These are phyloP conservation scores for Coremacera marginata DNA, from an alignment of 2,888 invertebrate genomes.

Conservation along the genomic window DNA sequence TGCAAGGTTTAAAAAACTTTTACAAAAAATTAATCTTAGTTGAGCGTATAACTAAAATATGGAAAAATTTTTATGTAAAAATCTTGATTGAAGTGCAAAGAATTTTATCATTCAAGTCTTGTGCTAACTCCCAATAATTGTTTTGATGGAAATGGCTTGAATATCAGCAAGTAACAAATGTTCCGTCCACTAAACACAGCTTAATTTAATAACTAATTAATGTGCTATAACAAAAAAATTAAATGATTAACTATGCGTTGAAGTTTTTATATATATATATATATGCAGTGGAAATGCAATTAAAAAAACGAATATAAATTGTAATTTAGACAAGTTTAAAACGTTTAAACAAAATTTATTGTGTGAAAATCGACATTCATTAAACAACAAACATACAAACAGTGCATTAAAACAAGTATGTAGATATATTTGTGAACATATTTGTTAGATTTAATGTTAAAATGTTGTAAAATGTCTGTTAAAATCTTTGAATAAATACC, in stretches of 20 bases:
- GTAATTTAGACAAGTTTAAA: conserved; percentile 23
- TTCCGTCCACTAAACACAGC: too few relatives aligned
- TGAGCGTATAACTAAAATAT: too few relatives aligned
- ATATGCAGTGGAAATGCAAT: background rate
- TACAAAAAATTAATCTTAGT: too few relatives aligned
- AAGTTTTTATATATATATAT: too few relatives aligned
- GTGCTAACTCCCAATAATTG: too few relatives aligned
- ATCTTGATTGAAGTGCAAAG: too few relatives aligned
- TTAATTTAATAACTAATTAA: background rate
- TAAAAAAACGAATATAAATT: conserved; percentile 35
- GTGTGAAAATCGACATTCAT: conserved; percentile 63
- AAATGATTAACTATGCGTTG: background rate
- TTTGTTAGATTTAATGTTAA: background rate
- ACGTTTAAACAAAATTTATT: conserved; percentile 53
- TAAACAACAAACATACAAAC: conserved; percentile 42
- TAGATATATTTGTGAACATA: background rate
- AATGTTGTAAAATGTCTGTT: conserved; percentile 9
- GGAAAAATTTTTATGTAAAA: too few relatives aligned
- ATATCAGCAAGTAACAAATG: too few relatives aligned
- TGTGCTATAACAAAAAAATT: background rate
- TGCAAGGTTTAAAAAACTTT: too few relatives aligned
- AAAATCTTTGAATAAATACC: background rate
- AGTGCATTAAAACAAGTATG: background rate
- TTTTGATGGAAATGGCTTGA: too few relatives aligned
- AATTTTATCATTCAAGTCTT: too few relatives aligned